phyloP scores from a whole-genome alignment of 2,113 vertebrate genomes.

The Vidua macroura region DNA sequence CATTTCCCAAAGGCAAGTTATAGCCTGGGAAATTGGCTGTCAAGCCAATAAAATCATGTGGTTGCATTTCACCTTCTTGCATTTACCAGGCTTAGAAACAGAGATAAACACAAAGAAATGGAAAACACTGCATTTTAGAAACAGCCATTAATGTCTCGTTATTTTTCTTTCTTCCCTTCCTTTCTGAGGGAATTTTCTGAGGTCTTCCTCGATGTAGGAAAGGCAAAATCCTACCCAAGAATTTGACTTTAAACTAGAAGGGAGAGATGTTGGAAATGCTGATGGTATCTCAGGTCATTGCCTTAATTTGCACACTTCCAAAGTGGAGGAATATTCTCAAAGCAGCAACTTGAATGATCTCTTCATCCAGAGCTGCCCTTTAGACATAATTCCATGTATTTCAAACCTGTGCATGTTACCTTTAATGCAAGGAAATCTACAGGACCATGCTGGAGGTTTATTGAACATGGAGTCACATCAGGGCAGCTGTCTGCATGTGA shows the following conservation, averaged over 20 bases:
- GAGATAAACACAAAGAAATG: not conserved
- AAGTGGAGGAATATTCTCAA: not conserved
- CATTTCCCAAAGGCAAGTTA: conserved; percentile 40
- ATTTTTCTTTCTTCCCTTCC: not conserved
- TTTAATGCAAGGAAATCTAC: not conserved
- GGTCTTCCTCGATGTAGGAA: not conserved
- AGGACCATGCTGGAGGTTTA: not conserved
- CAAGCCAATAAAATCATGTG: conserved; percentile 25
- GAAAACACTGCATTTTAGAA: not conserved
- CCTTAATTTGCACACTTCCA: not conserved
- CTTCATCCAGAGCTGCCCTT: not conserved
- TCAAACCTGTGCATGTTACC: not conserved
- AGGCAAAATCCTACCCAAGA: not conserved
- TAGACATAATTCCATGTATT: not conserved
- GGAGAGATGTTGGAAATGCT: not conserved
- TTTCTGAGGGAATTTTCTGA: not conserved
- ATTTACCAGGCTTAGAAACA: not conserved
- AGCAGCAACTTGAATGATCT: not conserved
- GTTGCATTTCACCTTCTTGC: not conserved
- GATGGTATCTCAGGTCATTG: not conserved
- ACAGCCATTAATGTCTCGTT: not conserved
- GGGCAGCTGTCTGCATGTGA: conserved; percentile 28
- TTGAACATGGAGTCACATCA: conserved; percentile 1
- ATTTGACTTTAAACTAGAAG: not conserved
- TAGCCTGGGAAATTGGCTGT: conserved; percentile 30